A percentile compares a stretch with the other conserved stretches of the same genome.
These are phyloP conservation scores for Pristionchus maxplancki DNA, from an alignment of 2,888 invertebrate genomes.

Conservation along the genomic window DNA sequence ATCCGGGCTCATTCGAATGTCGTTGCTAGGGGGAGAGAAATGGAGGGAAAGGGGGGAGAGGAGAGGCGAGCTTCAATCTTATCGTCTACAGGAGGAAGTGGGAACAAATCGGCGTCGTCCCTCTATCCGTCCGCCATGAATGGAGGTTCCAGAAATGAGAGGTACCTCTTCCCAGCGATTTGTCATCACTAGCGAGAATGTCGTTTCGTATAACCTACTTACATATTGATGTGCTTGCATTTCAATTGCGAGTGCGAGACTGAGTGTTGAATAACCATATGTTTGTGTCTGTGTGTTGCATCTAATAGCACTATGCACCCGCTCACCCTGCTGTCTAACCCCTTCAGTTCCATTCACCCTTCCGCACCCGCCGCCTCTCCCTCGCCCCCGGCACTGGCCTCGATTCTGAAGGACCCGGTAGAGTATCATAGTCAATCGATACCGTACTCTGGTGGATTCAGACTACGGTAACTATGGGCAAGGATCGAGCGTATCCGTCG, in stretches of 20 bases:
- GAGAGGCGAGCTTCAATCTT: not conserved
- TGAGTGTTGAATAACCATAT: not conserved
- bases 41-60: not conserved
- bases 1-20: not conserved
- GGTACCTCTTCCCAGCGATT: not conserved
- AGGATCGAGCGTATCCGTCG: conserved; percentile 23
- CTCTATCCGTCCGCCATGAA: conserved; percentile 58
- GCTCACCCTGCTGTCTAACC: not conserved
- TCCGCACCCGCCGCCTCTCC: conserved; percentile 40
- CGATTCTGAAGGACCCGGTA: conserved; percentile 28
- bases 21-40: conserved; percentile 6
- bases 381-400: not conserved
- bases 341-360: conserved; percentile 15
- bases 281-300: not conserved
- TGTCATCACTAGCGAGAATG: not conserved
- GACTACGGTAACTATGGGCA: not conserved
- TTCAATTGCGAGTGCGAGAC: no score
- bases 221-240: no score
- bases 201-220: not conserved
- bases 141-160: not conserved
- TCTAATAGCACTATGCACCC: not conserved
- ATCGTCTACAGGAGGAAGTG: not conserved
- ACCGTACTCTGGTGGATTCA: not conserved
- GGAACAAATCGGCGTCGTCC: conserved; percentile 34
- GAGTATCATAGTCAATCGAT: not conserved